Conservation (phyloP, 2,888 invertebrate species). For the Drosophila multiciliata region DNA sequence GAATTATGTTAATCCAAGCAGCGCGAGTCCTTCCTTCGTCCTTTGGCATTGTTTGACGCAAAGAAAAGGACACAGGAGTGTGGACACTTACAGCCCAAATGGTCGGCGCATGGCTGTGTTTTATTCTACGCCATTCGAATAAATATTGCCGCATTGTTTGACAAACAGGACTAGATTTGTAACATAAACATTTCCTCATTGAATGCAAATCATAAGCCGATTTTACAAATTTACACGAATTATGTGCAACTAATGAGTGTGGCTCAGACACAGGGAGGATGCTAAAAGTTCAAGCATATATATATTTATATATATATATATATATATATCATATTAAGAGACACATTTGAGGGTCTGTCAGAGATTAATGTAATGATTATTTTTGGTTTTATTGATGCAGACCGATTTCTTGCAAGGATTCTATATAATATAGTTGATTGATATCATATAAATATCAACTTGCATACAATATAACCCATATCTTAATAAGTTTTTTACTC, state of each 20-base stretch:
- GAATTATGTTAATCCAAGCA: conserved; percentile 59
- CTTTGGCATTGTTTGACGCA: conserved; percentile 35
- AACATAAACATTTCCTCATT: conserved; percentile 79
- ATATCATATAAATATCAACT: background rate
- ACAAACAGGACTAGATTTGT: conserved; percentile 83
- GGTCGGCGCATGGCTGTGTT: conserved; percentile 65
- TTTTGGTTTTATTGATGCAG: background rate
- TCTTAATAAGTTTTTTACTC: background rate
- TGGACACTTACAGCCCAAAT: conserved; percentile 39
- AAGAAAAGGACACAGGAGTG: conserved; percentile 5
- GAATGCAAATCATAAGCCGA: conserved; percentile 80
- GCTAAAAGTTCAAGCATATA: conserved; percentile 9
- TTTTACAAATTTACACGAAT: conserved; percentile 79
- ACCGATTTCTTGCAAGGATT: background rate
- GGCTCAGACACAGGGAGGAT: conserved; percentile 23
- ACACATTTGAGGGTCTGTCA: background rate
- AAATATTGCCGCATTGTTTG: conserved; percentile 84
- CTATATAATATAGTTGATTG: background rate
- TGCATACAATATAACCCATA: background rate
- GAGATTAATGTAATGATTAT: background rate
- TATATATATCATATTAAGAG: background rate
- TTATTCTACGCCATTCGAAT: conserved; percentile 76
- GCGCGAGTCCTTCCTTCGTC: conserved; percentile 41
- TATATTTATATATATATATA: conserved; percentile 1
- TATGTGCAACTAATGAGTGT: conserved; percentile 71